phyloP scores from a whole-genome alignment of 1,140 invertebrate species.

The Chionoecetes opilio region DNA sequence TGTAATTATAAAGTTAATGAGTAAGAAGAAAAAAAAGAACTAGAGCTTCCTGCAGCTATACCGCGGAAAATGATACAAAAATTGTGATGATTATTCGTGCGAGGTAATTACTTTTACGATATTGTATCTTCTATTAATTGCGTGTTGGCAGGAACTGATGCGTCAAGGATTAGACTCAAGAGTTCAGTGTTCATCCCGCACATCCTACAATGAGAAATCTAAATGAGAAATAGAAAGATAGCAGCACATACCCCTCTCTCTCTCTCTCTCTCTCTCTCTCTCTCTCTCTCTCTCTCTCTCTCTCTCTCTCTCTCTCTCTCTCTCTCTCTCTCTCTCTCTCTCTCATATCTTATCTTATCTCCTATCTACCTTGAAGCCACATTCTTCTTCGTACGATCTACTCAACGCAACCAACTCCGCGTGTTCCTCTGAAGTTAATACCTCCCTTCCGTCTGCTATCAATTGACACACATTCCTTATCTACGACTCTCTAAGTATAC shows the following conservation, averaged over 20 bases:
- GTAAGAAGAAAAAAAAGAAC: neutral
- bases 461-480: conserved; percentile 10
- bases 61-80: neutral
- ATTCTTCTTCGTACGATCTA: neutral
- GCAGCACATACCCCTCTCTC: neutral
- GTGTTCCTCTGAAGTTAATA: neutral
- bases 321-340: neutral
- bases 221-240: neutral
- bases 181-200: too few relatives aligned
- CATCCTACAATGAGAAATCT: too few relatives aligned
- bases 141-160: neutral
- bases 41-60: neutral
- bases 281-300: conserved; percentile 54
- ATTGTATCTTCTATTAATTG: conserved; percentile 31
- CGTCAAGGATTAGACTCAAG: neutral
- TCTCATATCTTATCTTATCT: neutral
- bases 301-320: conserved; percentile 35
- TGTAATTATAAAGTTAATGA: neutral
- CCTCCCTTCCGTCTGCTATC: conserved; percentile 2
- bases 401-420: neutral
- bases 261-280: conserved; percentile 41
- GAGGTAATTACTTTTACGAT: conserved; percentile 30
- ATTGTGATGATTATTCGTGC: neutral
- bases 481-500: neutral
- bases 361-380: neutral